These are phyloP conservation scores for Psittacula cyanocephala DNA, from an alignment of 2,113 vertebrate genomes.

Conservation along the genomic window DNA sequence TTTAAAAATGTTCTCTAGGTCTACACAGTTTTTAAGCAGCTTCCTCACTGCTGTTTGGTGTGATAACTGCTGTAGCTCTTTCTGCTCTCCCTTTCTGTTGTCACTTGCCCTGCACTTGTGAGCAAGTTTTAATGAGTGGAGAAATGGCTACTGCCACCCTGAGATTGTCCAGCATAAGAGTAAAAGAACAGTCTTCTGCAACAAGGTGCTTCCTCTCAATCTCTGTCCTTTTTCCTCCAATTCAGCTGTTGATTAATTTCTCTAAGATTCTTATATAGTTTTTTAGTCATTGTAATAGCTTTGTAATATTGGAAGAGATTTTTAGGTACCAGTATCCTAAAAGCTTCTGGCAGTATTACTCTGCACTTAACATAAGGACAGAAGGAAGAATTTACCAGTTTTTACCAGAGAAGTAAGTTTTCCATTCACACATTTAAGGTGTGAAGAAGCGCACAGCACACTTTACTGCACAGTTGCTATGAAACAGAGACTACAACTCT, in stretches of 20 bases:
- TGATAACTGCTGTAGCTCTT: not conserved
- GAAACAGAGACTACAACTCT: not conserved
- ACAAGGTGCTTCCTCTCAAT: not conserved
- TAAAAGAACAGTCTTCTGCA: not conserved
- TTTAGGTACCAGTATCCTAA: rapidly evolving
- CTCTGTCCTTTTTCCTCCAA: not conserved
- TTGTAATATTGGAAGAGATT: not conserved
- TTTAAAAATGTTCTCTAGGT: not conserved
- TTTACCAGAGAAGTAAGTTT: not conserved
- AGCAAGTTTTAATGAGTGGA: not conserved
- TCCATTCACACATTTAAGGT: not conserved
- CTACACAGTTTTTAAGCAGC: not conserved
- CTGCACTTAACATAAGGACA: not conserved
- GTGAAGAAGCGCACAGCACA: not conserved
- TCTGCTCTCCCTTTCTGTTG: not conserved
- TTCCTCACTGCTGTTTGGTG: not conserved
- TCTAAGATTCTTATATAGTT: not conserved
- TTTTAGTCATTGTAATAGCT: not conserved
- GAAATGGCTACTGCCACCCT: not conserved
- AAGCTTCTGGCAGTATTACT: not conserved
- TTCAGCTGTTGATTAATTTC: not conserved
- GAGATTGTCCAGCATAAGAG: not conserved
- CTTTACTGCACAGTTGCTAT: not conserved
- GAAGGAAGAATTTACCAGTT: not conserved
- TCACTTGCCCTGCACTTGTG: not conserved